These are phyloP conservation scores for Caenorhabditis sp. DNA, from an alignment of 2,888 invertebrate species.

Conservation along the genomic window DNA sequence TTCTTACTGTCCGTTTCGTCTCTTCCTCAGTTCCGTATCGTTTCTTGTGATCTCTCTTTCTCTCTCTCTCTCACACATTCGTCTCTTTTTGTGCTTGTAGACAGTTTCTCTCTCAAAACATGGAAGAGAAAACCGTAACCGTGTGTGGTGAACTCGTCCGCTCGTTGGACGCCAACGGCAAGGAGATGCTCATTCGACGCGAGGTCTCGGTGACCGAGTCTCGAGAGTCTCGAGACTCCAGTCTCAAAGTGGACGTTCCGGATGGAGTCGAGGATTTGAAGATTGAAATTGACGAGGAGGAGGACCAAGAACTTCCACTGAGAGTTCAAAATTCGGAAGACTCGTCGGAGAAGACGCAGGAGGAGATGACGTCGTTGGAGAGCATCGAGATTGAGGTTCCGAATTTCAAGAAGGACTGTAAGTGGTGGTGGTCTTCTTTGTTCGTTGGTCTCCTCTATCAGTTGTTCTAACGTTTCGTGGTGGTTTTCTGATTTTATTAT, in stretches of 20 bases:
- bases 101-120: neutral
- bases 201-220: constrained; percentile 39
- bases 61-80: constrained; percentile 17
- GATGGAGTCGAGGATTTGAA: neutral
- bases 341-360: neutral
- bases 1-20: no score
- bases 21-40: neutral
- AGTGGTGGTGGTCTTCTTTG: constrained; percentile 14
- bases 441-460: neutral
- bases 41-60: neutral
- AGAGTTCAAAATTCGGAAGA: neutral
- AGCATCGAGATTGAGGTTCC: constrained; percentile 15
- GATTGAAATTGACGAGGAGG: no score
- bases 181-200: constrained; percentile 28
- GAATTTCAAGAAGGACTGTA: constrained; percentile 33
- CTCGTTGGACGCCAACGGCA: constrained; percentile 45
- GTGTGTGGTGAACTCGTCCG: constrained; percentile 49
- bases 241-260: constrained; percentile 34
- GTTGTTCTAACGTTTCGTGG: neutral
- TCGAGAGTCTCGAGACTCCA: neutral
- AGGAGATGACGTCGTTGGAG: constrained; percentile 3
- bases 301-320: no score
- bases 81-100: constrained; percentile 5
- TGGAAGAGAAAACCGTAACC: constrained; percentile 31
- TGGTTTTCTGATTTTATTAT: no score